Conservation (phyloP, 35 echinoderm and acorn worm genomes). For the Hemicentrotus pulcherrimus region DNA sequence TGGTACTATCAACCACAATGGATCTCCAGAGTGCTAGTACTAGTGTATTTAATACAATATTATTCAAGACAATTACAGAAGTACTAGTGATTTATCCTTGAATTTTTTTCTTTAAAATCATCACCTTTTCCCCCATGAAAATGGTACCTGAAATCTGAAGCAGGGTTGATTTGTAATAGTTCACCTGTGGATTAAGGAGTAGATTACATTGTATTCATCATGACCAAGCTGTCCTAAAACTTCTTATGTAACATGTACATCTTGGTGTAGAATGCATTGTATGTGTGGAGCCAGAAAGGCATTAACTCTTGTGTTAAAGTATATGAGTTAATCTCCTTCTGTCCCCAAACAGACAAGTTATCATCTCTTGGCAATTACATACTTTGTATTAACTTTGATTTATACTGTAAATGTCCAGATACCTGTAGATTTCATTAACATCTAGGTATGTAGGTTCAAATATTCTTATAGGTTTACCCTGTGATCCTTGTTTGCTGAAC, state of each 20-base stretch:
- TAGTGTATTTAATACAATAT: not conserved
- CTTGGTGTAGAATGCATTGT: not conserved
- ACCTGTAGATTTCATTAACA: not conserved
- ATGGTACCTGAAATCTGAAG: not conserved
- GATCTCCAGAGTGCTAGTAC: not conserved
- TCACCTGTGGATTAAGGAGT: not conserved
- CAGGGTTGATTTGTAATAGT: not conserved
- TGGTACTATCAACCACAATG: not conserved
- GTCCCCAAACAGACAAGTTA: no score
- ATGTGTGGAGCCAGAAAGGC: no score
- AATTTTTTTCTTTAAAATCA: not conserved
- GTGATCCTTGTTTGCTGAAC: not conserved
- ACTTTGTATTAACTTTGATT: not conserved
- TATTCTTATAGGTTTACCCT: not conserved
- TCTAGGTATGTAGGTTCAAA: no score
- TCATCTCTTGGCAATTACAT: no score
- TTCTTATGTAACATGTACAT: not conserved
- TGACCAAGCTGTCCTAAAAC: not conserved
- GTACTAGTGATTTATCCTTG: conserved; percentile 11
- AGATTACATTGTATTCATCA: not conserved
- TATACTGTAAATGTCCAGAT: not conserved
- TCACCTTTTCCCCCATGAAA: not conserved
- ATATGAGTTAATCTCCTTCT: no score
- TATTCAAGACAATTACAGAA: not conserved
- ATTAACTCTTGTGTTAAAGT: no score